Percentiles rank a stretch among this genome's conserved stretches.
These are phyloP conservation scores for Reinhardtius hippoglossoides DNA, from an alignment of 2,113 vertebrate species.

Conservation along the genomic window DNA sequence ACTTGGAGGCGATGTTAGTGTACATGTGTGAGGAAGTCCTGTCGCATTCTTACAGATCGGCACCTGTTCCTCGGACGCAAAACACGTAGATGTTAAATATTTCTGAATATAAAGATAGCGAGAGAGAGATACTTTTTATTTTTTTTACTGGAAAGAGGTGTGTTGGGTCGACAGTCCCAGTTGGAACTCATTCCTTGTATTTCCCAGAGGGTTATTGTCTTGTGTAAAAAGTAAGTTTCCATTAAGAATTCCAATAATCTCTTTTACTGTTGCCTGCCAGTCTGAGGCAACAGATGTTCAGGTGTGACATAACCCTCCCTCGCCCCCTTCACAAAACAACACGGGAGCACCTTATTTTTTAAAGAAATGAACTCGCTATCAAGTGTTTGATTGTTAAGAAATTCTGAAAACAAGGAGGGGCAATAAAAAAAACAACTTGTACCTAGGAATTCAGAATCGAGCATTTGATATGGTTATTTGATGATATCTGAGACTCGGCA, in stretches of 20 bases:
- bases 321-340: constrained; percentile 28
- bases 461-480: constrained; percentile 7
- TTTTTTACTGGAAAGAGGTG: constrained; percentile 5
- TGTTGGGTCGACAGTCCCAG: constrained; percentile 3
- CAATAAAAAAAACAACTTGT: not conserved
- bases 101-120: constrained; percentile 1
- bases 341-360: not conserved
- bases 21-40: constrained; percentile 29
- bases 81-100: constrained; percentile 20
- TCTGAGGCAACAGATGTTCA: constrained; percentile 69
- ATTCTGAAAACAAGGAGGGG: constrained; percentile 8
- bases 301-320: constrained; percentile 49
- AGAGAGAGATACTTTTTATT: not conserved
- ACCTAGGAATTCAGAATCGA: constrained; percentile 8
- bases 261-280: constrained; percentile 33
- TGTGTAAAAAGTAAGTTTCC: constrained; percentile 20
- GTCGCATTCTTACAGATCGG: constrained; percentile 29
- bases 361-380: constrained; percentile 26
- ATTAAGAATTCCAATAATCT: constrained; percentile 35
- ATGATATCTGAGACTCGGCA: constrained; percentile 12
- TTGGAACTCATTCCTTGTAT: not conserved
- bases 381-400: constrained; percentile 21
- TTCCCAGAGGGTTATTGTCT: constrained; percentile 10
- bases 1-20: constrained; percentile 17
- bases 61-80: constrained; percentile 23